Evolutionary conservation across 2,797 vertebrate genomes (phyloP).

Genomic region (Xenops minutus): DNA sequence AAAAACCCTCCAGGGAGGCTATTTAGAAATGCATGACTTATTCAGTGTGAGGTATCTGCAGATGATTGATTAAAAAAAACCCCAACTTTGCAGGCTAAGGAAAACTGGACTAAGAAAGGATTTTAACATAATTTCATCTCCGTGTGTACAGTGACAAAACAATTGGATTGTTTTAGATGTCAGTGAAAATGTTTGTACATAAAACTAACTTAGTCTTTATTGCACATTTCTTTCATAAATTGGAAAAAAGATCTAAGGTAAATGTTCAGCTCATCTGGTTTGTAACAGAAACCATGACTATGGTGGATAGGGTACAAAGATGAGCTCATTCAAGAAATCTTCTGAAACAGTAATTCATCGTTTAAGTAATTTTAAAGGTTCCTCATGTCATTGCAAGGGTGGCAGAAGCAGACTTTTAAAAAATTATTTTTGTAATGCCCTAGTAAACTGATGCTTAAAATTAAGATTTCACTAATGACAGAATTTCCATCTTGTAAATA

Average conservation of each 20-base stretch:
- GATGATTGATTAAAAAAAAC: constrained; percentile 66
- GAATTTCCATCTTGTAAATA: neutral
- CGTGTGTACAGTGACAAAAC: constrained; percentile 45
- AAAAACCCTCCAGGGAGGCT: constrained; percentile 38
- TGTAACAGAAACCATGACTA: constrained; percentile 33
- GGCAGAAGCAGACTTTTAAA: neutral
- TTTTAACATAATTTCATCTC: constrained; percentile 53
- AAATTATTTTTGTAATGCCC: neutral
- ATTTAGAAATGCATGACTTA: constrained; percentile 62
- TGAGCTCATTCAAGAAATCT: constrained; percentile 33
- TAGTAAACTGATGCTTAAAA: neutral
- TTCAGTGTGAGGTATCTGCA: constrained; percentile 54
- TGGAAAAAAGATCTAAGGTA: constrained; percentile 29
- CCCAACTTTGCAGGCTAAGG: neutral
- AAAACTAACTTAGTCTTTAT: constrained; percentile 22
- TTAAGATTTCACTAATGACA: neutral
- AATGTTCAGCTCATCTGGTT: constrained; percentile 30
- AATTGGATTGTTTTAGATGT: constrained; percentile 10
- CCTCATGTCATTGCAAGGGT: neutral
- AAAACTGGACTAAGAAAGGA: constrained; percentile 25
- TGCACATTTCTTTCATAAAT: constrained; percentile 30
- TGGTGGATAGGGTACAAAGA: constrained; percentile 23
- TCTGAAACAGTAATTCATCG: constrained; percentile 31
- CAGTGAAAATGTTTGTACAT: neutral
- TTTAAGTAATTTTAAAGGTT: constrained; percentile 20